phyloP scores from a whole-genome alignment of 2,113 vertebrate genomes.

The Nycticebus coucang region DNA sequence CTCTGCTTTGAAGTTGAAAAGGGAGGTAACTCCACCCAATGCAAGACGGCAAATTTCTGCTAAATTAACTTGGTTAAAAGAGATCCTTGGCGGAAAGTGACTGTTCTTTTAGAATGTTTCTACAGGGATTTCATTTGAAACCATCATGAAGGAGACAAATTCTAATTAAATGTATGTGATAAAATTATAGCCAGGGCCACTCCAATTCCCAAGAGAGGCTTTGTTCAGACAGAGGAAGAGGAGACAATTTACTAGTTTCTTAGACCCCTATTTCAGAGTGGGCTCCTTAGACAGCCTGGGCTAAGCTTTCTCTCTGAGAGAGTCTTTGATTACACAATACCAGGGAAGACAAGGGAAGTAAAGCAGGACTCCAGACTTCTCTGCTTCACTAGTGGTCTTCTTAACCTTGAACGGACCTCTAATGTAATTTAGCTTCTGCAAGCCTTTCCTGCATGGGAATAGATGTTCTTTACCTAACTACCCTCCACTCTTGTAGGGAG shows the following conservation, averaged over 20 bases:
- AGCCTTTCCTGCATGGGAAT: not conserved
- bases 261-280: not conserved
- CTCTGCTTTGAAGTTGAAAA: slow-evolving; percentile 69
- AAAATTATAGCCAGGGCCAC: slow-evolving; percentile 64
- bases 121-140: slow-evolving; percentile 66
- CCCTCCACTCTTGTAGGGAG: not conserved
- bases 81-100: slow-evolving; percentile 57
- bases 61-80: slow-evolving; percentile 69
- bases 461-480: not conserved
- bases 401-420: slow-evolving; percentile 53
- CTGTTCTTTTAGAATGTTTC: slow-evolving; percentile 66
- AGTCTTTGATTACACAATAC: not conserved
- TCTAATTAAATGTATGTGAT: slow-evolving; percentile 72
- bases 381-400: not conserved
- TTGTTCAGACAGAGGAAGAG: slow-evolving; percentile 24
- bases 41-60: slow-evolving; percentile 70
- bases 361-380: not conserved
- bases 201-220: slow-evolving; percentile 39
- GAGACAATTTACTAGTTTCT: not conserved
- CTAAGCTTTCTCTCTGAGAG: not conserved
- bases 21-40: slow-evolving; percentile 39
- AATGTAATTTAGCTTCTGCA: not conserved
- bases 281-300: not conserved
- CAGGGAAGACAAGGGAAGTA: not conserved
- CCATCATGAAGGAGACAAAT: slow-evolving; percentile 53